Evolutionary conservation across 2,888 invertebrate genomes (phyloP).

Genomic region (Teleiodes luculella): DNA sequence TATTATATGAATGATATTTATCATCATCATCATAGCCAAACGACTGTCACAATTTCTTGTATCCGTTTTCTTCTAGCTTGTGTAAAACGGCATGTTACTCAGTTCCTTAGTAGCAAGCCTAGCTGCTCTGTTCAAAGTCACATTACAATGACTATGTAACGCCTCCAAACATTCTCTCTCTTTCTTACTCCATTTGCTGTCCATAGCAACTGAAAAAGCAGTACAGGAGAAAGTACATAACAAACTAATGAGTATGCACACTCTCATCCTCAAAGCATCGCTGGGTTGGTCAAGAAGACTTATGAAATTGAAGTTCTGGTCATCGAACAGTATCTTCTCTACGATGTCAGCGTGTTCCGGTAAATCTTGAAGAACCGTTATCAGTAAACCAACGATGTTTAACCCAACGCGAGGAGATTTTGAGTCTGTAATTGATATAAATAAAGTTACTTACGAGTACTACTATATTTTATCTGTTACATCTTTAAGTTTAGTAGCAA

Average conservation of each 20-base stretch:
- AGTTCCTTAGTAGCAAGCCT: slow-evolving; percentile 76
- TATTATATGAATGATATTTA: no score
- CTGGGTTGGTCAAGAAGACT: slow-evolving; percentile 78
- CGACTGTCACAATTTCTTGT: neutral
- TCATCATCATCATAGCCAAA: no score
- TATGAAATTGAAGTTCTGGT: slow-evolving; percentile 70
- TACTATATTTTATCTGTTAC: slow-evolving; percentile 1
- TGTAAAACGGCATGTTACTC: slow-evolving; percentile 73
- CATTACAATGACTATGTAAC: slow-evolving; percentile 80
- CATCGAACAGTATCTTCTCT: slow-evolving; percentile 82
- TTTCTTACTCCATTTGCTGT: slow-evolving; percentile 79
- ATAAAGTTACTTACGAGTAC: slow-evolving; percentile 23
- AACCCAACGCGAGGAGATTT: slow-evolving; percentile 81
- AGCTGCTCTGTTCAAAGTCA: slow-evolving; percentile 79
- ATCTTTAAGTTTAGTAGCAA: no score
- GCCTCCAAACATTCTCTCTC: slow-evolving; percentile 80
- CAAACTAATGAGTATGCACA: slow-evolving; percentile 84
- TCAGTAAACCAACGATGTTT: slow-evolving; percentile 85
- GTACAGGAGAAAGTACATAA: slow-evolving; percentile 83
- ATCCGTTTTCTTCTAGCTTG: slow-evolving; percentile 28
- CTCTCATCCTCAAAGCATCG: slow-evolving; percentile 79
- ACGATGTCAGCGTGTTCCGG: slow-evolving; percentile 88
- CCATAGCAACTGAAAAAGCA: slow-evolving; percentile 76
- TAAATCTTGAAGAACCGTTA: slow-evolving; percentile 83
- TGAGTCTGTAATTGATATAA: slow-evolving; percentile 55